phyloP scores from a whole-genome alignment of 2,888 invertebrate genomes.

The Morinoia aosen region DNA sequence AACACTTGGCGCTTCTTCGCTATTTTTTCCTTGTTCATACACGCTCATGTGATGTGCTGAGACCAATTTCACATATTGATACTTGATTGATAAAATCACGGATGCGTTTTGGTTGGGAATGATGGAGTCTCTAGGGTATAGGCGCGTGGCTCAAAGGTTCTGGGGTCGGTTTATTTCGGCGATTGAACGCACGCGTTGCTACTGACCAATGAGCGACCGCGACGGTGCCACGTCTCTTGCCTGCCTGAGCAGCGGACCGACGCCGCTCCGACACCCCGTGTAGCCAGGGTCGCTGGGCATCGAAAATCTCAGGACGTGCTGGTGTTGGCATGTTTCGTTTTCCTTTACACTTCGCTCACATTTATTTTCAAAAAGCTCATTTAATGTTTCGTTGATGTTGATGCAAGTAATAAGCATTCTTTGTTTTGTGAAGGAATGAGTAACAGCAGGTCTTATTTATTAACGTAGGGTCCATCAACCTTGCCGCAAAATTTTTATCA shows the following conservation, averaged over 20 bases:
- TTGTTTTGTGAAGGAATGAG: background rate
- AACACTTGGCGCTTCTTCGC: background rate
- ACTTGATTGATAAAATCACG: background rate
- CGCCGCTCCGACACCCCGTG: conserved; percentile 42
- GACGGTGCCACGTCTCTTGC: conserved; percentile 44
- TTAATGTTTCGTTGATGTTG: background rate
- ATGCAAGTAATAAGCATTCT: background rate
- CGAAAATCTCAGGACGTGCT: background rate
- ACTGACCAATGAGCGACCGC: conserved; percentile 44
- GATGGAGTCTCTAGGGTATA: background rate
- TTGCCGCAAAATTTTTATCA: background rate
- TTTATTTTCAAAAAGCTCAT: background rate
- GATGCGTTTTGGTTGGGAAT: background rate
- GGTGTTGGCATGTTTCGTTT: background rate
- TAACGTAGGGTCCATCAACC: background rate
- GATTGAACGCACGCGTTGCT: conserved; percentile 53
- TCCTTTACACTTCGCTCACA: background rate
- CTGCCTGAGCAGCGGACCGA: background rate
- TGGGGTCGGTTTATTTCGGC: conserved; percentile 41
- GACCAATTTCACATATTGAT: background rate
- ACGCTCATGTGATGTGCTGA: background rate
- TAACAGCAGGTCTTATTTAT: too few relatives aligned
- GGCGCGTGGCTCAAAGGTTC: conserved; percentile 19
- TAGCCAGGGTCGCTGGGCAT: conserved; percentile 41
- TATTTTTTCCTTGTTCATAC: background rate